phyloP scores from a whole-genome alignment of 1,140 invertebrate species.

The Conus betulinus region DNA sequence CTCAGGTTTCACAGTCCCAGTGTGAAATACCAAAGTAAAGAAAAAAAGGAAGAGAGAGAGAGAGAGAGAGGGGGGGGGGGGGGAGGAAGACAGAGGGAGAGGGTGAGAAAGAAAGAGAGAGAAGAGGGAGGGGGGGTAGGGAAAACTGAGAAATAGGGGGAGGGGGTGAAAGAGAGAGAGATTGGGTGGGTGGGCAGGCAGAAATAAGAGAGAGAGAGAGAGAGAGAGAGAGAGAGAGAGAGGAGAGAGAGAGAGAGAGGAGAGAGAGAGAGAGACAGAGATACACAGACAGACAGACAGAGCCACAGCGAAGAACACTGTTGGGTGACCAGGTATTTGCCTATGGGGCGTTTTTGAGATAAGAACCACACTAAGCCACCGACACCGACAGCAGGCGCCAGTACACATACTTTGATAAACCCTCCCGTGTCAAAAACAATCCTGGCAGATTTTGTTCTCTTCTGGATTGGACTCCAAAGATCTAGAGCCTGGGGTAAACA shows the following conservation, averaged over 20 bases:
- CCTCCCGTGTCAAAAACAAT: too few relatives aligned
- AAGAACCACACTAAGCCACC: too few relatives aligned
- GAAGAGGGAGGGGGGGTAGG: neutral
- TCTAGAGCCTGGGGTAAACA: too few relatives aligned
- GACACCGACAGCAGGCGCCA: too few relatives aligned
- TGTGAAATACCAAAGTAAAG: neutral
- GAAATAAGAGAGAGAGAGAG: neutral
- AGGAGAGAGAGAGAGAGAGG: constrained; percentile 1
- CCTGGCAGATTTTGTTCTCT: too few relatives aligned
- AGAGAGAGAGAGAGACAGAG: neutral
- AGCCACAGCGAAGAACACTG: neutral
- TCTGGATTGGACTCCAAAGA: too few relatives aligned
- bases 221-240: constrained; percentile 4
- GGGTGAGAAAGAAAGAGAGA: constrained; percentile 14
- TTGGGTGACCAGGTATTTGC: too few relatives aligned
- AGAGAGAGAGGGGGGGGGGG: neutral
- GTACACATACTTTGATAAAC: too few relatives aligned
- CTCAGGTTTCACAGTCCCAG: too few relatives aligned
- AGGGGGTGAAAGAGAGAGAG: neutral
- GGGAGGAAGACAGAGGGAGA: constrained; percentile 23
- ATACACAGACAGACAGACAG: neutral
- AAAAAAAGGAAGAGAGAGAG: neutral
- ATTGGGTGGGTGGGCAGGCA: too few relatives aligned
- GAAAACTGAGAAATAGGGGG: neutral
- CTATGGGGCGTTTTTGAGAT: too few relatives aligned